Conservation (phyloP, 2,797 vertebrate species). For the Ceryle rudis region DNA sequence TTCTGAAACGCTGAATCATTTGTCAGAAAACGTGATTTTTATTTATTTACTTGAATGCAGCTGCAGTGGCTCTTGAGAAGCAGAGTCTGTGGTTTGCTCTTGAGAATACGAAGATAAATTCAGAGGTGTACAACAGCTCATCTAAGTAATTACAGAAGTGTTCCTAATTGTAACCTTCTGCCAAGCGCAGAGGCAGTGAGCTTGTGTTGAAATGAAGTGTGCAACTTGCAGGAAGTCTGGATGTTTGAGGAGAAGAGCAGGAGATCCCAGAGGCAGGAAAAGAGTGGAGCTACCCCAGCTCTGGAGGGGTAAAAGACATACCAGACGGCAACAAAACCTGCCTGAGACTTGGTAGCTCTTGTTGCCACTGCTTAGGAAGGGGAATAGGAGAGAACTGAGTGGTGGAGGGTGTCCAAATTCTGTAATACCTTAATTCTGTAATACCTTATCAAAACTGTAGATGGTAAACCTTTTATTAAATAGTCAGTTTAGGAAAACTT, state of each 20-base stretch:
- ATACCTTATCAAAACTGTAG: neutral
- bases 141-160: conserved; percentile 39
- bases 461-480: neutral
- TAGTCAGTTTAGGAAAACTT: neutral
- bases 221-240: neutral
- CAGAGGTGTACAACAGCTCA: conserved; percentile 19
- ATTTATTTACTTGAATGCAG: conserved; percentile 38
- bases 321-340: neutral
- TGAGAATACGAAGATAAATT: conserved; percentile 43
- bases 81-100: neutral
- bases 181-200: neutral
- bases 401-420: neutral
- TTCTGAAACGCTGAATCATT: conserved; percentile 29
- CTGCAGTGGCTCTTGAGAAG: neutral
- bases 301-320: neutral
- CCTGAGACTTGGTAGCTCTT: neutral
- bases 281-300: neutral
- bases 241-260: neutral
- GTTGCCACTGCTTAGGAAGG: neutral
- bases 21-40: conserved; percentile 7
- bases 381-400: neutral
- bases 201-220: neutral
- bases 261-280: neutral
- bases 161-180: conserved; percentile 57
- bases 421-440: neutral